These are phyloP conservation scores for Elysia crispata DNA, from an alignment of 2,888 invertebrate species.

Conservation along the genomic window DNA sequence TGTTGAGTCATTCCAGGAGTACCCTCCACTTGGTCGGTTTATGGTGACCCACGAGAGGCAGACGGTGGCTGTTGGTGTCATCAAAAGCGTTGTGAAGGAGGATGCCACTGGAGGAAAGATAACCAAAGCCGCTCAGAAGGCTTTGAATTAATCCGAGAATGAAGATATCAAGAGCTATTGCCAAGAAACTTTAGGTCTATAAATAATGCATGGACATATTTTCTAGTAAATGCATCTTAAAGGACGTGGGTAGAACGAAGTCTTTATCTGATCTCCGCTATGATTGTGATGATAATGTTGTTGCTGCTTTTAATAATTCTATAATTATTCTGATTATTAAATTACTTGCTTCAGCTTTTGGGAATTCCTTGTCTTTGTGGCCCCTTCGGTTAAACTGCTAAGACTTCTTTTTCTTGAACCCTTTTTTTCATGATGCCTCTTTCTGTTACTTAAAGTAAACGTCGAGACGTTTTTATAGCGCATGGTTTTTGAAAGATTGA, in stretches of 20 bases:
- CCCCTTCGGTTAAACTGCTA: slow-evolving; percentile 86
- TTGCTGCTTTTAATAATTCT: slow-evolving; percentile 20
- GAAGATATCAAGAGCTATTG: slow-evolving; percentile 51
- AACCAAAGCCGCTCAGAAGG: slow-evolving; percentile 95
- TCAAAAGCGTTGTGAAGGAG: slow-evolving; percentile 88
- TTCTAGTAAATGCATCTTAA: neutral
- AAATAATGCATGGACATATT: neutral
- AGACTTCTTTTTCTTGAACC: no score
- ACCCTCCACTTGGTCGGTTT: slow-evolving; percentile 93
- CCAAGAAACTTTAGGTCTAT: neutral
- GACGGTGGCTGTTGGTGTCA: slow-evolving; percentile 98
- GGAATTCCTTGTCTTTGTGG: slow-evolving; percentile 83
- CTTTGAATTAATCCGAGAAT: slow-evolving; percentile 85
- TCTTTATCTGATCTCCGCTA: slow-evolving; percentile 10
- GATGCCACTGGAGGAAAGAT: slow-evolving; percentile 93
- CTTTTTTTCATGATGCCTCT: no score
- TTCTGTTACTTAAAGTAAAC: no score
- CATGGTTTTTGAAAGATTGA: no score
- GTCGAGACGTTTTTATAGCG: no score
- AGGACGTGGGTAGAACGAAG: neutral
- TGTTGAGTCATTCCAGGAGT: slow-evolving; percentile 98
- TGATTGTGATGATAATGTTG: slow-evolving; percentile 28
- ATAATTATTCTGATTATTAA: slow-evolving; percentile 53
- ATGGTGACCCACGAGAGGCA: slow-evolving; percentile 99
- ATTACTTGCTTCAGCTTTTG: slow-evolving; percentile 67